Base-by-base conservation (phyloP, 2,888 invertebrate genomes). In the Emmelina monodactyla region DNA sequence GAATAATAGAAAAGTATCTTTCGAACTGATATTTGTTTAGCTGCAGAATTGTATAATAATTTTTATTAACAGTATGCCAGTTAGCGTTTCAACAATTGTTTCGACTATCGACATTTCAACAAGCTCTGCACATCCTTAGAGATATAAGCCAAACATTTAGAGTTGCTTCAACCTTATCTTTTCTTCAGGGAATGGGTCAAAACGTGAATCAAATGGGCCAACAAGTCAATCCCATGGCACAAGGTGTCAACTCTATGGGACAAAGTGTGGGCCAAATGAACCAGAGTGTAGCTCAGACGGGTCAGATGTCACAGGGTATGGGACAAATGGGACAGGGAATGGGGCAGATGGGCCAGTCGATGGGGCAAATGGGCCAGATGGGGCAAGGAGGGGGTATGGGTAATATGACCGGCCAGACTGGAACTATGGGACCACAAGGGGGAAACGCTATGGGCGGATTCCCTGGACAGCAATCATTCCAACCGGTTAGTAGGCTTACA, bases 321-420 rank as follows among this genome's bases (percentile, higher is more conserved):
- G 59, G 71, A 0, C 76, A 78, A 43, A 76, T 78, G 78, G 54
- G 58, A 25, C 80, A 79, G 37, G 55, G 71, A 3, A 76, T 80
- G 66, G 65, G 67, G 0, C 80, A 79, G 32, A 79, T 80, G 78
- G 62, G 72, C 1, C 82, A 80, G 41, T 63, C 71, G 2, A 79
- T 78, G 62, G 75, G 82, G 34, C 85, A 85, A 50, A 72, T 85
- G 80, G 65, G 68, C n/a, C 70, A 78, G 47, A 72, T 82, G 71
- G 67, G 73, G 0, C 83, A 82, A 46, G 70, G 66, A 0, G 69
- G 63, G 0, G 73, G 67, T 9, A 78, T 79, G 69, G 68, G 65
- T 2, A 65, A 67, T 28, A 80, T 80, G 68, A 72, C 58, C 48
- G 81, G 67, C 50, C 85, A 85, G 51, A 62, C 79, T 40, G 73